Percentiles rank a stretch among this genome's conserved stretches.
phyloP scores from a whole-genome alignment of 2,888 invertebrate species.

The Allophyes oxyacanthae region DNA sequence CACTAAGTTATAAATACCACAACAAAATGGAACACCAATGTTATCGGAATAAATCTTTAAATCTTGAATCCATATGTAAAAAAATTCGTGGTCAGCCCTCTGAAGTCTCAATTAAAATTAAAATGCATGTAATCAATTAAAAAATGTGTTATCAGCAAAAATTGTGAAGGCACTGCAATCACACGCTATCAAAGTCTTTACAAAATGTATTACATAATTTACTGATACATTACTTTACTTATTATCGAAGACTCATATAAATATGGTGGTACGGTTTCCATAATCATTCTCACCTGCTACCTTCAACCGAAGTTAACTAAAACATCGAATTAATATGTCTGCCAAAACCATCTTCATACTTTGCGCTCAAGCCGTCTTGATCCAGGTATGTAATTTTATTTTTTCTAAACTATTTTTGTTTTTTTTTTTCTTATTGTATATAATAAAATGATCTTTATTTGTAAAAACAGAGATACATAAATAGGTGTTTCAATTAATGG shows the following conservation, averaged over 20 bases:
- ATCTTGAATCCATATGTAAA: no score
- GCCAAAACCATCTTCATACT: constrained; percentile 57
- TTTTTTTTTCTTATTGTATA: no score
- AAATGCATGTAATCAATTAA: no score
- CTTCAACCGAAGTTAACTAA: not conserved
- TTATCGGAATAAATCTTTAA: no score
- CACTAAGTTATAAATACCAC: no score
- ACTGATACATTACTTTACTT: constrained; percentile 12
- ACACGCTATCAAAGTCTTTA: constrained; percentile 15
- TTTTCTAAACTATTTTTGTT: no score
- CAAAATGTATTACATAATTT: constrained; percentile 7
- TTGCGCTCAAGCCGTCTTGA: constrained; percentile 62
- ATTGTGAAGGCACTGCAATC: not conserved
- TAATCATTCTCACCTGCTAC: constrained; percentile 36
- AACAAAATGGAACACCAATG: no score
- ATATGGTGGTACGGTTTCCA: constrained; percentile 5
- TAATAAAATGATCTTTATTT: no score
- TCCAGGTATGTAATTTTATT: constrained; percentile 57
- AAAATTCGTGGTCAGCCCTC: no score
- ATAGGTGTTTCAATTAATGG: no score
- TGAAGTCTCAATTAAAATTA: no score
- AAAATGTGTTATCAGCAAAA: not conserved
- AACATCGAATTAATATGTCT: constrained; percentile 57
- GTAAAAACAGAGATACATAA: no score
- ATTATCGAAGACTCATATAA: constrained; percentile 16